phyloP scores from a whole-genome alignment of 2,888 invertebrate genomes.

The Coenonympha glycerion region DNA sequence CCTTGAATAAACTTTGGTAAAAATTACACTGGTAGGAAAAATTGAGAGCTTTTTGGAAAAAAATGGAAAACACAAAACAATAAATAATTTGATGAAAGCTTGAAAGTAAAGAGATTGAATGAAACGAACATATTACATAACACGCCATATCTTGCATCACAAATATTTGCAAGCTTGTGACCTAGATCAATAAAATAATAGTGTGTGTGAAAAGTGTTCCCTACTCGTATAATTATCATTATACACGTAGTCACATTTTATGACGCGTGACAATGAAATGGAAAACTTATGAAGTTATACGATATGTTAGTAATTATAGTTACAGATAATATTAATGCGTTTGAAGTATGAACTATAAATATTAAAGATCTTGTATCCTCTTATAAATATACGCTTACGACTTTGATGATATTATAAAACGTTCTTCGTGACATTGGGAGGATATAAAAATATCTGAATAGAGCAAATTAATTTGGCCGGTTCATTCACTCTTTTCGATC shows the following conservation, averaged over 20 bases:
- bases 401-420: neutral
- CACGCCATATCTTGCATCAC: no score
- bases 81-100: no score
- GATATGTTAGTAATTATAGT: neutral
- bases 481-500: constrained; percentile 20
- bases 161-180: neutral
- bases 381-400: no score
- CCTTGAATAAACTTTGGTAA: no score
- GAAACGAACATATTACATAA: no score
- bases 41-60: no score
- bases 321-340: neutral
- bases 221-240: neutral
- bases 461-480: constrained; percentile 13
- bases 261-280: constrained; percentile 5
- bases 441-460: constrained; percentile 14
- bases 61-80: no score
- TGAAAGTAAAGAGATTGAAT: no score
- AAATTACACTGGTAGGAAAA: no score
- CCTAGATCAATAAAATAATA: constrained; percentile 4
- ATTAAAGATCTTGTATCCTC: neutral
- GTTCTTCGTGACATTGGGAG: constrained; percentile 13
- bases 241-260: neutral
- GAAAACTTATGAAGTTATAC: neutral
- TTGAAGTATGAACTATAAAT: neutral
- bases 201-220: no score